A percentile compares a stretch with the other conserved stretches of the same genome.
These are phyloP conservation scores for Drosophila setosimentum DNA, from an alignment of 2,888 invertebrate species.

Conservation along the genomic window DNA sequence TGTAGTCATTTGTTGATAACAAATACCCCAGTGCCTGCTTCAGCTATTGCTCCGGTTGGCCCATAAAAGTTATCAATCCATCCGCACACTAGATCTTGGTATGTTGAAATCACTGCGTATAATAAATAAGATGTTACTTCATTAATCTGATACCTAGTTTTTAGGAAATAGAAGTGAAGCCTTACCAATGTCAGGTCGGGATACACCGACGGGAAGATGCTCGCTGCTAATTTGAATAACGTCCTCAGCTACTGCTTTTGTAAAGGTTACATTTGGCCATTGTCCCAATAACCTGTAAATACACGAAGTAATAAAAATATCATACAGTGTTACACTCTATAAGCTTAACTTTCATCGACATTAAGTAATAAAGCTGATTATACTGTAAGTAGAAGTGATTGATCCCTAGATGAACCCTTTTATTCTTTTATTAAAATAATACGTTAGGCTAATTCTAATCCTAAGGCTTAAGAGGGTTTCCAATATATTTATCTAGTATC, in stretches of 20 bases:
- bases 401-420: not conserved
- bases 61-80: slow-evolving; percentile 98
- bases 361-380: not conserved
- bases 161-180: not conserved
- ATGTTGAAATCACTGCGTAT: slow-evolving; percentile 10
- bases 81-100: slow-evolving; percentile 91
- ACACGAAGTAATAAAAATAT: not conserved
- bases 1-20: no score
- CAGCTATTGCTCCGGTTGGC: slow-evolving; percentile 91
- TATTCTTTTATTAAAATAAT: not conserved
- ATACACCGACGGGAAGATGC: slow-evolving; percentile 11
- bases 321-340: not conserved
- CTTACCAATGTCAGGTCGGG: slow-evolving; percentile 28
- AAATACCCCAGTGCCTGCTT: slow-evolving; percentile 80
- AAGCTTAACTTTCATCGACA: not conserved
- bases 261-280: slow-evolving; percentile 95
- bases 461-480: not conserved
- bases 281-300: slow-evolving; percentile 58
- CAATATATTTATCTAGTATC: not conserved
- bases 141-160: not conserved
- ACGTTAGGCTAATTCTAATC: not conserved
- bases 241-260: slow-evolving; percentile 88
- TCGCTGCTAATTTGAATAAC: slow-evolving; percentile 6
- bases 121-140: not conserved
- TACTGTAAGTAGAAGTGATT: not conserved